Conservation (phyloP, 1,140 invertebrate species). For the Hycleus cichorii region DNA sequence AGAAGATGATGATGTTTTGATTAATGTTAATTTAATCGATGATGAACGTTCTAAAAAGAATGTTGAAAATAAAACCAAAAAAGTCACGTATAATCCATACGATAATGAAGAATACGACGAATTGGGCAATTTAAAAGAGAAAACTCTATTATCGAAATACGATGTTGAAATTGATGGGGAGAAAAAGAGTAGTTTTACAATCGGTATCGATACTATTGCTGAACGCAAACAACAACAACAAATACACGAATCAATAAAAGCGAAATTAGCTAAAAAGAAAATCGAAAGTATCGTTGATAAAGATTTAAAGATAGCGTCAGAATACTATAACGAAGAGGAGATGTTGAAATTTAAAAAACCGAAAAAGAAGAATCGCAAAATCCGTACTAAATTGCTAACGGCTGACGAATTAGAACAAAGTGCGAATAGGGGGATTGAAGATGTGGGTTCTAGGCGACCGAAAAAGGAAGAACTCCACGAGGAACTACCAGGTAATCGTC, state of each 20-base stretch:
- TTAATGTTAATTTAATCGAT: constrained; percentile 95
- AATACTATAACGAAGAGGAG: constrained; percentile 83
- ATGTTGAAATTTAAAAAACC: constrained; percentile 84
- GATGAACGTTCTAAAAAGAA: constrained; percentile 89
- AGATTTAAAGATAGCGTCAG: constrained; percentile 67
- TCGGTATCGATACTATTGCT: constrained; percentile 55
- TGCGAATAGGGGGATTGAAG: constrained; percentile 43
- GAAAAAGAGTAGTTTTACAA: constrained; percentile 69
- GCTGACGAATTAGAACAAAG: constrained; percentile 49
- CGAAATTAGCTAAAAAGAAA: constrained; percentile 57
- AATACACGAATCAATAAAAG: constrained; percentile 44
- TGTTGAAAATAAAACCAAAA: constrained; percentile 76
- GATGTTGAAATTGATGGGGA: constrained; percentile 89
- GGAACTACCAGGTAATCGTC: constrained; percentile 39
- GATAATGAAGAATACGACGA: constrained; percentile 82
- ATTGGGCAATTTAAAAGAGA: constrained; percentile 62
- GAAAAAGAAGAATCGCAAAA: constrained; percentile 75
- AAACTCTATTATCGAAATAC: constrained; percentile 81
- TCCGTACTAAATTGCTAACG: constrained; percentile 48
- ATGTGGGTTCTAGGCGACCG: constrained; percentile 47
- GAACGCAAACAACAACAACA: constrained; percentile 43
- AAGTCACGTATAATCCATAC: constrained; percentile 74
- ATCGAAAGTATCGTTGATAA: constrained; percentile 64
- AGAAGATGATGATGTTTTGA: constrained; percentile 80
- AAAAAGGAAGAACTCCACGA: constrained; percentile 41